A percentile compares a stretch with the other conserved stretches of the same genome.
Conservation (phyloP, 2,888 invertebrate species). For the Pollenia angustigena region DNA sequence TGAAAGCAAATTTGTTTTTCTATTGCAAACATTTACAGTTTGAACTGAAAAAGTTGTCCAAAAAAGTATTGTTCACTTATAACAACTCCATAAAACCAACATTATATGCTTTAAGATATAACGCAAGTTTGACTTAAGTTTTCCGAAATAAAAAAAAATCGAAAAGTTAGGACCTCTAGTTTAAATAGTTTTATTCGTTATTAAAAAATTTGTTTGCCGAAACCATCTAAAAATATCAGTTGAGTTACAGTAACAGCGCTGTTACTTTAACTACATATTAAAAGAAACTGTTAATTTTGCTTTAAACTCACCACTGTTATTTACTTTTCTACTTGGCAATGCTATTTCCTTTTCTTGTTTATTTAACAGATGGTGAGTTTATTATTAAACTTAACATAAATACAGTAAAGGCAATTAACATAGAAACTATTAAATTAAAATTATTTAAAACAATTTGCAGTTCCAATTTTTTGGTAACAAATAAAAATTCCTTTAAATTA, state of each 20-base stretch:
- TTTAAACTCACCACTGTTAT: background rate
- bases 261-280: background rate
- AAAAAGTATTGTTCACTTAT: too few species aligned
- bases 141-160: too few species aligned
- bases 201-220: too few species aligned
- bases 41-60: too few species aligned
- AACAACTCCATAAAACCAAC: too few species aligned
- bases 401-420: conserved; percentile 29
- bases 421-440: background rate
- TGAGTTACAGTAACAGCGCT: background rate
- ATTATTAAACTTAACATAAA: conserved; percentile 2
- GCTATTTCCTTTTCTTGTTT: background rate
- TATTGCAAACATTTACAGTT: too few species aligned
- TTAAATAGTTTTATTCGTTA: too few species aligned
- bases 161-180: too few species aligned
- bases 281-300: background rate
- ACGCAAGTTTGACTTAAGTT: too few species aligned
- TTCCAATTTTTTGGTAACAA: conserved; percentile 1
- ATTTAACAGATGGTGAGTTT: conserved; percentile 23
- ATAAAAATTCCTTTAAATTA: background rate
- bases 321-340: background rate
- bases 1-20: too few species aligned
- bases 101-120: too few species aligned
- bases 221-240: too few species aligned
- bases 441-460: background rate